Percentiles rank a stretch among this genome's conserved stretches.
These are phyloP conservation scores for Psilopsiagon aurifrons DNA, from an alignment of 2,113 vertebrate genomes.

Conservation along the genomic window DNA sequence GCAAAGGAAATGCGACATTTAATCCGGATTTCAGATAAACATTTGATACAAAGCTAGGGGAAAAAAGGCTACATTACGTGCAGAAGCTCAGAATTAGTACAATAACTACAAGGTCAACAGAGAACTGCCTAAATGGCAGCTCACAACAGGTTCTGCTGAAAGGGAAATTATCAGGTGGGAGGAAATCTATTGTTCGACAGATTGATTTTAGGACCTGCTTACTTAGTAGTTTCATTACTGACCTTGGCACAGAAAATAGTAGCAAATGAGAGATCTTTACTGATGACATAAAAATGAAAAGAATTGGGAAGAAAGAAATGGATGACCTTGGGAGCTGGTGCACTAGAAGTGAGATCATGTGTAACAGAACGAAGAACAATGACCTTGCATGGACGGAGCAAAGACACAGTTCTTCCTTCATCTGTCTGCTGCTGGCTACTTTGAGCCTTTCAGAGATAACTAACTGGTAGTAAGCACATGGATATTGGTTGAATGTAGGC, in stretches of 20 bases:
- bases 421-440: not conserved
- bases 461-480: not conserved
- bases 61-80: not conserved
- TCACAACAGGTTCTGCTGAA: conserved; percentile 23
- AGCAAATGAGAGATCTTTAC: conserved; percentile 23
- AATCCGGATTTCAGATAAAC: not conserved
- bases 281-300: conserved; percentile 28
- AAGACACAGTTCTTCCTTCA: not conserved
- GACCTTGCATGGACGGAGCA: not conserved
- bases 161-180: conserved; percentile 30
- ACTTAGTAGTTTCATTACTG: not conserved
- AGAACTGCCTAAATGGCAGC: not conserved
- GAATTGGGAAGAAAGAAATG: not conserved
- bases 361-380: not conserved
- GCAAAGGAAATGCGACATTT: not conserved
- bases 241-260: not conserved
- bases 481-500: not conserved
- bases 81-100: not conserved
- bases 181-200: conserved; percentile 6
- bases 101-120: not conserved
- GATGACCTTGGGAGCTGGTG: not conserved
- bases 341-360: not conserved
- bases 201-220: not conserved
- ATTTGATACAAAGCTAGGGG: not conserved
- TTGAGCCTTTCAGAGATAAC: not conserved